Conservation (phyloP, 2,113 vertebrate genomes). For the Arvicanthis niloticus region DNA sequence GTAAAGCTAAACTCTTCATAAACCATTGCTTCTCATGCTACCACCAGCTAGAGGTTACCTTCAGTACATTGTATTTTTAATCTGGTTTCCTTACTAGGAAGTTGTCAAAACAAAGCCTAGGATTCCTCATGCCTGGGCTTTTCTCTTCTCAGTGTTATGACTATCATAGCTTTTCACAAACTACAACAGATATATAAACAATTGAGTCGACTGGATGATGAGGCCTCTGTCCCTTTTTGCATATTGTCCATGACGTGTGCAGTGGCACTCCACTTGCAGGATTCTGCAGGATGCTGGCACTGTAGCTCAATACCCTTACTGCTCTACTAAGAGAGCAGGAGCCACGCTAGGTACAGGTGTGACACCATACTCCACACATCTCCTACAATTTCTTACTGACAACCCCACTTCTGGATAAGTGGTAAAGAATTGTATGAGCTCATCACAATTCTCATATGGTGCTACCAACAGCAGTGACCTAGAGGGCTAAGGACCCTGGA, state of each 20-base stretch:
- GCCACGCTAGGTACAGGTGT: neutral
- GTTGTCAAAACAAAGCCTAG: neutral
- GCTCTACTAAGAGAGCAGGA: neutral
- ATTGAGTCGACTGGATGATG: no score
- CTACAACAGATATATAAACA: neutral
- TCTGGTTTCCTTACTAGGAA: neutral
- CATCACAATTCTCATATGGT: neutral
- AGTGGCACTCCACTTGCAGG: neutral
- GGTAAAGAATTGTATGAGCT: neutral
- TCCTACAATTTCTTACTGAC: neutral
- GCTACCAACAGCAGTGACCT: neutral
- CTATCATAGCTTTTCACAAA: neutral
- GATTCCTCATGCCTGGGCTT: neutral
- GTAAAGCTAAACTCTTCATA: no score
- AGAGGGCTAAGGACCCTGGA: rapidly evolving
- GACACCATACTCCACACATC: neutral
- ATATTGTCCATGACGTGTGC: neutral
- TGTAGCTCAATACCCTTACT: neutral
- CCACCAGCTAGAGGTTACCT: no score
- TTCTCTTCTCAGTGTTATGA: neutral
- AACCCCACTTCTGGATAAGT: neutral
- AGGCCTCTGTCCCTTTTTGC: no score
- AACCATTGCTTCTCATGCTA: no score
- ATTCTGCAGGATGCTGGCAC: no score
- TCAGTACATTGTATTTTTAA: no score